Evolutionary conservation across 1,140 invertebrate species (phyloP), one percentile per base, ranked within the genome.

Genomic region (Drosophila cardini): DNA sequence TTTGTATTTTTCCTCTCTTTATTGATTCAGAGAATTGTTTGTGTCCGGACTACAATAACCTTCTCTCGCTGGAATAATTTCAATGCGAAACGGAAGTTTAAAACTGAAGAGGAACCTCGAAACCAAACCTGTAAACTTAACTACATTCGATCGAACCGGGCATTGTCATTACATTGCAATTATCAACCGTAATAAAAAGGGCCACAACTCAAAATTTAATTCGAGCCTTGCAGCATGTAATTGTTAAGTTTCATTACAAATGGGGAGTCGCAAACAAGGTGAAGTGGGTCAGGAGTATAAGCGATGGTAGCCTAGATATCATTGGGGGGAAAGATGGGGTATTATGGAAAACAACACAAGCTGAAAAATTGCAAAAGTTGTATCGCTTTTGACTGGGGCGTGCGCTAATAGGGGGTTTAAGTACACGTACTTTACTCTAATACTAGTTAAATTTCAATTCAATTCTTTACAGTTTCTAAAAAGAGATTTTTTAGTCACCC

Each of bases 81-180:
- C 87, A 89, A 82, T 76, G 68, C 68, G 71, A 64, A n/a, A 26
- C 9, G 15, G 36, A 32, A 42, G 43, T 21, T 30, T 26, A 16
- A 16, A 30, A 0, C 38, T 5, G 21, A 26, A 26, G 18, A 18
- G 15, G 15, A 36, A 18, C 30, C 32, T 7, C 15, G 42, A 56
- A 15, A 26, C 40, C 9, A 26, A 38, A 45, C 36, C 52, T 18
- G 30, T 6, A 56, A 65, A 63, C 65, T 64, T 69, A 56, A 69
- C 30, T 26, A n/a, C 18, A 57, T 34, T 26, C 58, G 46, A 72
- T 56, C 55, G 60, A 69, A 42, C 13, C 15, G 53, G 58, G 34
- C 71, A 79, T 64, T 82, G 83, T 87, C 79, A 86, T 86, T 87
- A 87, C 83, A 86, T 76, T 79, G 76, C 83, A 87, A 86, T 86